These are phyloP conservation scores for Eupithecia pulchellata DNA, from an alignment of 2,888 invertebrate genomes.

Conservation along the genomic window DNA sequence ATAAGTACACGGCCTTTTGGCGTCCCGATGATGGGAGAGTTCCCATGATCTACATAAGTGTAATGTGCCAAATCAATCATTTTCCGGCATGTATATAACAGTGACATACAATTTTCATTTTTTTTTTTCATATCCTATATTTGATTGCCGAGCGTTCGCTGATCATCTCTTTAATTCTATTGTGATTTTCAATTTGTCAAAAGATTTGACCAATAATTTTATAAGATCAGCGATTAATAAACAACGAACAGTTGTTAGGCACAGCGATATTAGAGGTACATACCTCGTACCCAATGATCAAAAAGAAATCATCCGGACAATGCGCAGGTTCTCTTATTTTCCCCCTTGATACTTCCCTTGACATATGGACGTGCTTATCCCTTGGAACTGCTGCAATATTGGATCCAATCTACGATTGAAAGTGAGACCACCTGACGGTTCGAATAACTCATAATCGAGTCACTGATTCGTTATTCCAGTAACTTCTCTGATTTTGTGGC, in stretches of 20 bases:
- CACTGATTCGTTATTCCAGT: not conserved
- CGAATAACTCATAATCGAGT: slow-evolving; percentile 37
- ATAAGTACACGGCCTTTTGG: too few relatives aligned
- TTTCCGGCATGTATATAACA: too few relatives aligned
- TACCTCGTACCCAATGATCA: not conserved
- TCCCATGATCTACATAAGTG: too few relatives aligned
- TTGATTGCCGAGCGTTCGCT: not conserved
- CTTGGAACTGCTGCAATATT: slow-evolving; percentile 74
- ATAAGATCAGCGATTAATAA: not conserved
- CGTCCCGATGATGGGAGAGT: too few relatives aligned
- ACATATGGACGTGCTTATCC: slow-evolving; percentile 76
- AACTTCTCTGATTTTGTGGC: not conserved
- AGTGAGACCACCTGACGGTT: slow-evolving; percentile 55
- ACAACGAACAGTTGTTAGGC: not conserved
- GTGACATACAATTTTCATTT: too few relatives aligned
- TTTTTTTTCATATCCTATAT: too few relatives aligned
- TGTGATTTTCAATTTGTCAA: not conserved
- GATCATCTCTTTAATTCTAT: not conserved
- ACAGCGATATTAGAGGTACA: not conserved
- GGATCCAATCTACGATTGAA: slow-evolving; percentile 70
- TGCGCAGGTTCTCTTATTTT: slow-evolving; percentile 38
- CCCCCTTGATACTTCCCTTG: slow-evolving; percentile 47
- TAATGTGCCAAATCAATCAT: not conserved
- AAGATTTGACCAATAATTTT: not conserved
- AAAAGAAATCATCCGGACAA: not conserved